Evolutionary conservation across 2,888 invertebrate species (phyloP), one percentile per base, ranked within the genome.

Genomic region (Protodeltote pygarga): DNA sequence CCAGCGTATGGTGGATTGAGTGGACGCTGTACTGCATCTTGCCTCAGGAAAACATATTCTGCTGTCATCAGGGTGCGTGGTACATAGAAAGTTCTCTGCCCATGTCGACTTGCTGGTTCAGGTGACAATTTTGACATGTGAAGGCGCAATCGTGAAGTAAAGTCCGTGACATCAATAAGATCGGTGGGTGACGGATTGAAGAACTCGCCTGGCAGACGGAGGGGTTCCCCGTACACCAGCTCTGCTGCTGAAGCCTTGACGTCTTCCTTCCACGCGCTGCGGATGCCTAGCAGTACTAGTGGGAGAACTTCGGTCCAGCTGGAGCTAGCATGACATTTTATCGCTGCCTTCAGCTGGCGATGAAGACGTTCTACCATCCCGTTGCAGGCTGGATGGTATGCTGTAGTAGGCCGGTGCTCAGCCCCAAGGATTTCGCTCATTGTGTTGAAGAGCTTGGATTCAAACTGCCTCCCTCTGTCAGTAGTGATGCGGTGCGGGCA

Each of bases 391-490:
- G 67, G 69, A 9, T 69, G 67, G 17, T 71, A 70, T 0, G 70
- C 57, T 0, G 71, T 72, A 0, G 72, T 71, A 0, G 15, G 5
- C 0, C 23, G 25, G 20, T 64, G 67, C 0, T 41, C 20, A 1
- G 44, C 23, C 1, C 62, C 46, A 1, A 52, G 8, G 0, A 58
- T 10, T 0, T 23, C n/a, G 0, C 53, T 8, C 0, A 72, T 13
- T 2, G 25, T 8, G 5, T 58, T 35, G 28, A 72, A 72, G 3
- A 62, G 38, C 0, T 49, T 38, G 0, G 55, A 67, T 45, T 67
- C 65, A 13, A 71, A 81, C 37, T 87, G 85, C 3, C 55, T 34
- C 1, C 71, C 71, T 0, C 62, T 50, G 25, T 72, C 66, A 1
- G 66, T 63, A 1, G 64, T 53, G 3, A 71, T 65, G 4, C 61